Conservation (phyloP, 2,113 vertebrate species). For the Passer montanus region DNA sequence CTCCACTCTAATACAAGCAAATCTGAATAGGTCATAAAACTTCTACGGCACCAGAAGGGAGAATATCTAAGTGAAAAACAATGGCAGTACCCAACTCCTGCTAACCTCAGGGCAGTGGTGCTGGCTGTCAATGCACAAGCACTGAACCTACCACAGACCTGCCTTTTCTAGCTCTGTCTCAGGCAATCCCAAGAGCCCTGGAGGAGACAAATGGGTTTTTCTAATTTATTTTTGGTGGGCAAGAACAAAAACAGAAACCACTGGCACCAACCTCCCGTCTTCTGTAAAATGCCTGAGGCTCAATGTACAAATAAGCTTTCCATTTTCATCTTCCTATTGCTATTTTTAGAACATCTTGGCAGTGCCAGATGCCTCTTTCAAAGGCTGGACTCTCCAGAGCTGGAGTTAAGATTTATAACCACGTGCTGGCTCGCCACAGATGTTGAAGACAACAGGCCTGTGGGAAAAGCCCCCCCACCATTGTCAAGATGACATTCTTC, state of each 20-base stretch:
- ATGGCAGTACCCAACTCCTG: not conserved
- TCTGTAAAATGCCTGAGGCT: conserved; percentile 16
- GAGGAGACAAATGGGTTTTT: not conserved
- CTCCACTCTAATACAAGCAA: not conserved
- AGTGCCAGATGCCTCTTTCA: conserved; percentile 55
- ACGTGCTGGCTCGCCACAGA: not conserved
- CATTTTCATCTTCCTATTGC: conserved; percentile 22
- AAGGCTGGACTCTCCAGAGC: not conserved
- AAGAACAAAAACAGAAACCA: conserved; percentile 30
- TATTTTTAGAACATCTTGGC: conserved; percentile 60
- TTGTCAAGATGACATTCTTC: not conserved
- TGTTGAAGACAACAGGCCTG: not conserved
- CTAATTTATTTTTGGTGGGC: not conserved
- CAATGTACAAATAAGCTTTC: conserved; percentile 36
- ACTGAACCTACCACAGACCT: not conserved
- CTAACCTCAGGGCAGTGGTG: not conserved
- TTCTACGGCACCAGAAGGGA: not conserved
- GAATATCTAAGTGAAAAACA: not conserved
- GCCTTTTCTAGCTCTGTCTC: not conserved
- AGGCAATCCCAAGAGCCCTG: not conserved
- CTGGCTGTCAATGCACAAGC: not conserved
- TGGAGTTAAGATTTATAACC: conserved; percentile 23
- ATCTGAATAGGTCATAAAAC: not conserved
- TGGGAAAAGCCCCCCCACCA: not conserved
- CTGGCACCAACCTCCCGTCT: not conserved